phyloP scores from a whole-genome alignment of 2,888 invertebrate genomes.

The Drosophila birchii region DNA sequence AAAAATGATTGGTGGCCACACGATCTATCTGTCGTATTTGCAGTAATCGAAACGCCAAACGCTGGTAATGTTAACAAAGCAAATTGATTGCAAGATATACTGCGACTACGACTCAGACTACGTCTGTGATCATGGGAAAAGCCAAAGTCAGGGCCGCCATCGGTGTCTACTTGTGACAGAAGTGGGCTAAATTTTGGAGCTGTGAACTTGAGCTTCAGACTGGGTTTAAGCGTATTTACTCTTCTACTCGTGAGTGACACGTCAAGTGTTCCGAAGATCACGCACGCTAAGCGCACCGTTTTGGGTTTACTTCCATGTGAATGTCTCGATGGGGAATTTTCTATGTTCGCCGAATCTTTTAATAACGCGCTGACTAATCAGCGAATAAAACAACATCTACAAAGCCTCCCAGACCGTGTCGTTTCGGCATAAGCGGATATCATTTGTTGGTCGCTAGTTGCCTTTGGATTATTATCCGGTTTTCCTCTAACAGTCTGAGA shows the following conservation, averaged over 20 bases:
- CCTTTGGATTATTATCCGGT: conserved; percentile 67
- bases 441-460: conserved; percentile 46
- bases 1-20: conserved; percentile 22
- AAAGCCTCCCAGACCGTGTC: conserved; percentile 1
- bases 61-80: conserved; percentile 29
- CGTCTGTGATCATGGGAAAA: conserved; percentile 38
- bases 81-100: conserved; percentile 37
- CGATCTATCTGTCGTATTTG: conserved; percentile 31
- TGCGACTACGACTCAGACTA: background rate
- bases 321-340: conserved; percentile 18
- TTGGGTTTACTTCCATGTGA: conserved; percentile 35
- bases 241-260: conserved; percentile 30
- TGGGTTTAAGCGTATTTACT: conserved; percentile 9
- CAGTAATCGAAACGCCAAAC: conserved; percentile 3
- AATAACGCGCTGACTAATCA: conserved; percentile 69
- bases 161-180: conserved; percentile 15
- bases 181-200: conserved; percentile 34
- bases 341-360: conserved; percentile 46
- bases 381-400: conserved; percentile 31
- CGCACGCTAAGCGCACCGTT: conserved; percentile 18
- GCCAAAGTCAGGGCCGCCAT: conserved; percentile 58
- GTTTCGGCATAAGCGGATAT: conserved; percentile 67
- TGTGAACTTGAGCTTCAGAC: conserved; percentile 27
- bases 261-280: conserved; percentile 20
- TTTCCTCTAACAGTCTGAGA: conserved; percentile 40